These are phyloP conservation scores for Callyntrura guangdongensis DNA, from an alignment of 2,888 invertebrate species.

Conservation along the genomic window DNA sequence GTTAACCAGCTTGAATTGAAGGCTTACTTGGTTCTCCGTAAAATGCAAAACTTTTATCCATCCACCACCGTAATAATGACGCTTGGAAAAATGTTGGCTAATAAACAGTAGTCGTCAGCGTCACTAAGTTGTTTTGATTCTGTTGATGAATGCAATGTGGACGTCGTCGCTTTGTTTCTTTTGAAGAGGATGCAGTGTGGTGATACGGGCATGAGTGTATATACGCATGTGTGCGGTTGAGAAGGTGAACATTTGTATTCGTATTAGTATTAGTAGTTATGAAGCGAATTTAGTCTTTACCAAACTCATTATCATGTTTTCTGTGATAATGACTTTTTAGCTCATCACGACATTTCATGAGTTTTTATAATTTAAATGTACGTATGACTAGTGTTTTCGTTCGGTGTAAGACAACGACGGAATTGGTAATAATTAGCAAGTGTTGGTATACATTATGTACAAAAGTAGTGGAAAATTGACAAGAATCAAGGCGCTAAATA, in stretches of 20 bases:
- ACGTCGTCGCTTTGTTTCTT: slow-evolving; percentile 39
- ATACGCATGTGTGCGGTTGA: too few species aligned
- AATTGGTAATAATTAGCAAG: too few species aligned
- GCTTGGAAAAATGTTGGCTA: background rate
- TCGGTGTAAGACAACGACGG: too few species aligned
- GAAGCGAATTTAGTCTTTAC: slow-evolving; percentile 1
- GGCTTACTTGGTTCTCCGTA: too few species aligned
- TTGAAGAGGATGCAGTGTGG: slow-evolving; percentile 32
- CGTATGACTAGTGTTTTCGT: background rate
- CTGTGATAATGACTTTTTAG: slow-evolving; percentile 39
- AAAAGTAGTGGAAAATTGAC: too few species aligned
- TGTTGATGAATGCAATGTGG: background rate
- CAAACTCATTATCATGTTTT: slow-evolving; percentile 5
- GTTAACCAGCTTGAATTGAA: too few species aligned
- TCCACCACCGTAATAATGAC: slow-evolving; percentile 8
- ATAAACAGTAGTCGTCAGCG: background rate
- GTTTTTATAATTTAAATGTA: slow-evolving; percentile 60
- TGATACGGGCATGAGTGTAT: slow-evolving; percentile 22
- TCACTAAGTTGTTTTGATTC: too few species aligned
- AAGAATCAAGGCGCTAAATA: too few species aligned
- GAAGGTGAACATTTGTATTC: too few species aligned
- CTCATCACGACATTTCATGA: slow-evolving; percentile 74
- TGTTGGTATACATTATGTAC: too few species aligned
- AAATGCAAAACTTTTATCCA: slow-evolving; percentile 43
- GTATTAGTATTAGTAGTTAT: too few species aligned